Base-by-base conservation (phyloP, 2,797 vertebrate genomes). In the Sebastes diaconus region DNA sequence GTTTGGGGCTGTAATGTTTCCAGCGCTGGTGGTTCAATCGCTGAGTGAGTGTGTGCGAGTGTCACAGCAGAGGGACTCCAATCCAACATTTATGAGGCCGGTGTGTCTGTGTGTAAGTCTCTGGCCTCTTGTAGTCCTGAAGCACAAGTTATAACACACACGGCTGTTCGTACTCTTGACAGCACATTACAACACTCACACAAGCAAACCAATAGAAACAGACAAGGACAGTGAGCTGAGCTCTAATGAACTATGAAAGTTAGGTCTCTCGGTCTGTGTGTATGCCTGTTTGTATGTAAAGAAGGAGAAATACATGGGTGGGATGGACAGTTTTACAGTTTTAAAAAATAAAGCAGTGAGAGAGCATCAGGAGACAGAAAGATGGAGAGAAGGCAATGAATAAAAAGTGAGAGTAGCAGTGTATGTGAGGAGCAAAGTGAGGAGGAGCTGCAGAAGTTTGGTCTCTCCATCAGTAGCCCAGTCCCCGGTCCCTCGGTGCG, bases 11-110 rank as follows among this genome's bases (percentile, higher is more conserved):
- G 57, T 73, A 76, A 74, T 83, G 68, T 79, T 61, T 83, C 81
- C 89, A 87, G 89, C 87, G 83, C 85, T 58, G 74, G 70, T 84
- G 82, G 84, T 85, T 93, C 90, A 92, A 83, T 93, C 79, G 87
- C 75, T 70, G 84, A 77, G 80, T 52, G 75, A 67, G 75, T 68
- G 86, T 52, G 75, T 63, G 32, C 83, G 76, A 84, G 85, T 86
- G 68, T 67, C 72, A 87, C 90, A 92, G 91, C 81, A 81, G 71
- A 92, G 86, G 80, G 89, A 91, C 85, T 90, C 89, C 87, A 91
- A 92, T 94, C 87, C 90, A 95, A 95, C 95, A 95, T 94, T 88
- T 94, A 94, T 94, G 92, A 94, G 90, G 87, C 74, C 79, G 92
- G 86, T 91, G 88, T 90, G 78, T 68, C 73, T 88, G 50, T 79